Conservation (phyloP, 2,888 invertebrate genomes). For the Terebella lapidaria region DNA sequence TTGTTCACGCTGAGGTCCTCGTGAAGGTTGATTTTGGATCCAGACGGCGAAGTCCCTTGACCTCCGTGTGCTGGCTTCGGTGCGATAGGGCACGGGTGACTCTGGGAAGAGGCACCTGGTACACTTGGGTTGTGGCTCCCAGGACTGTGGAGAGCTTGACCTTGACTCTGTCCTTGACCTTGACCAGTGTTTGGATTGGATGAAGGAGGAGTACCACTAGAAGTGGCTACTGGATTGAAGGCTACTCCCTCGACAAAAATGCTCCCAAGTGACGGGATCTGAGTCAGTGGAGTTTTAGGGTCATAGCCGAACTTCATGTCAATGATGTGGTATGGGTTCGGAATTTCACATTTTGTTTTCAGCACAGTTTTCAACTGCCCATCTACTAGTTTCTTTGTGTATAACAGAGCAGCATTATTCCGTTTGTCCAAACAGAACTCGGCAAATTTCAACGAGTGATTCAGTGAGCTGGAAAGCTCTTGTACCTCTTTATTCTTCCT, state of each 20-base stretch:
- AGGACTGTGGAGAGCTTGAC: neutral
- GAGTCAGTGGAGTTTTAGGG: constrained; percentile 18
- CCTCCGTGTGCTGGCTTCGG: no score
- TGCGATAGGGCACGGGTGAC: no score
- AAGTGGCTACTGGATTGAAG: no score
- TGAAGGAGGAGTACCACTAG: neutral
- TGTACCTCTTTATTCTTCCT: constrained; percentile 80
- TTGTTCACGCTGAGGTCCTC: neutral
- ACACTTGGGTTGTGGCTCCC: no score
- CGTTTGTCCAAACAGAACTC: constrained; percentile 64
- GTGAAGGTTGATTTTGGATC: neutral
- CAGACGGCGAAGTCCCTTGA: no score
- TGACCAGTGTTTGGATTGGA: neutral
- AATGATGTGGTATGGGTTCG: constrained; percentile 46
- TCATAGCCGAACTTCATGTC: constrained; percentile 37
- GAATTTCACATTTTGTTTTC: constrained; percentile 38
- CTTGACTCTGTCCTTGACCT: neutral
- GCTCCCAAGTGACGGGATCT: constrained; percentile 28
- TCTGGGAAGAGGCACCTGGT: no score
- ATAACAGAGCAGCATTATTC: constrained; percentile 39
- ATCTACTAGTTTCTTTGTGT: constrained; percentile 37
- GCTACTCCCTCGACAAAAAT: constrained; percentile 35
- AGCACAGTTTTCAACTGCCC: constrained; percentile 36
- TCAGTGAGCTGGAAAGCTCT: constrained; percentile 76
- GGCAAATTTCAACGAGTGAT: constrained; percentile 83